Conservation (phyloP, 2,113 vertebrate genomes). For the Argyrosomus japonicus region DNA sequence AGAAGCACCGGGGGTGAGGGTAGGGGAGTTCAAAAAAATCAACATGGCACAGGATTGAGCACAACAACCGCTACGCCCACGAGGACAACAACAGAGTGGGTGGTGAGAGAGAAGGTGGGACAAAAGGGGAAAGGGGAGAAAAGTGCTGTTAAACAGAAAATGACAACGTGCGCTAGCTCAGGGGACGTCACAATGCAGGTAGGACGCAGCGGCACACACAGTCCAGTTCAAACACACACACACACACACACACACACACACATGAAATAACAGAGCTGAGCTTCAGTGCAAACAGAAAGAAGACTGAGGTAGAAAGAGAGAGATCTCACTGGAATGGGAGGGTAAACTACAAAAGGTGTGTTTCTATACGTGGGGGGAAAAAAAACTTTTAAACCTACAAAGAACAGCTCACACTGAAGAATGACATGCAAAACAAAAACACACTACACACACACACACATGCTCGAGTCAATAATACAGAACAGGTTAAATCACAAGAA, state of each 20-base stretch:
- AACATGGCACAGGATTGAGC: constrained; percentile 65
- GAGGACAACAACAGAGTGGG: constrained; percentile 61
- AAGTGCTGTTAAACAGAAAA: constrained; percentile 80
- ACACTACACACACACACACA: constrained; percentile 28
- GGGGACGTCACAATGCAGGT: constrained; percentile 67
- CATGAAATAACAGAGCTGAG: constrained; percentile 19
- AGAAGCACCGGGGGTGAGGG: constrained; percentile 77
- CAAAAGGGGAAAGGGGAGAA: constrained; percentile 43
- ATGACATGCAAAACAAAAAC: constrained; percentile 41
- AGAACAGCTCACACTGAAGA: constrained; percentile 30
- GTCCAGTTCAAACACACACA: background rate
- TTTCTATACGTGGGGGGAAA: constrained; percentile 5
- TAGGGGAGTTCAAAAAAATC: constrained; percentile 58
- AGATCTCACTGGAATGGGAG: constrained; percentile 69
- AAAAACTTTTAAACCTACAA: constrained; percentile 1
- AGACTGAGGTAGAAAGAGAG: constrained; percentile 56
- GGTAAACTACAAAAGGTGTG: constrained; percentile 41
- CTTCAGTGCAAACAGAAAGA: constrained; percentile 41
- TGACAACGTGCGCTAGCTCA: constrained; percentile 46
- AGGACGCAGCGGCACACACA: constrained; percentile 35
- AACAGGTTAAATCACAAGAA: constrained; percentile 18
- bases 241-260: constrained; percentile 18
- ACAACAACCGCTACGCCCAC: constrained; percentile 54
- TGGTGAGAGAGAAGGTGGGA: constrained; percentile 52
- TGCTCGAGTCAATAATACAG: constrained; percentile 6